These are phyloP conservation scores for Diglossa cyanea DNA, from an alignment of 2,797 vertebrate genomes.

Conservation along the genomic window DNA sequence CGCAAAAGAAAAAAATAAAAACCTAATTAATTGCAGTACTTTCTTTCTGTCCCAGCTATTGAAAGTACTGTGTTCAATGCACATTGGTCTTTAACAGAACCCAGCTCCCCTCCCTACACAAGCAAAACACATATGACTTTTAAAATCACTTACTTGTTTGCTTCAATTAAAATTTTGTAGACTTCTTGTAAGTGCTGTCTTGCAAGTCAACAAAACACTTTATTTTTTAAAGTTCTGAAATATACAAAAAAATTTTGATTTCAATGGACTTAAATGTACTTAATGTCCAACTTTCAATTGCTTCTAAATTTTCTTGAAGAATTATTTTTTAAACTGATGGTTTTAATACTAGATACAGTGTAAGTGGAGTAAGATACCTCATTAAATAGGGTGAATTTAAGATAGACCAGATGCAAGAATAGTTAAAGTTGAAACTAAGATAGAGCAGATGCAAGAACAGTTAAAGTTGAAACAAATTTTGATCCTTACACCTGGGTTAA, in stretches of 20 bases:
- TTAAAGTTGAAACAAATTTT: not conserved
- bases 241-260: not conserved
- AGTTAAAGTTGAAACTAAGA: not conserved
- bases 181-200: not conserved
- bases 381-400: not conserved
- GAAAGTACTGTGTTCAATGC: not conserved
- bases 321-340: not conserved
- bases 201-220: not conserved
- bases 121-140: not conserved
- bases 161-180: not conserved
- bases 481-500: not conserved
- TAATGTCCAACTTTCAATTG: not conserved
- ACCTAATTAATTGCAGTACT: slow-evolving; percentile 7
- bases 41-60: slow-evolving; percentile 7
- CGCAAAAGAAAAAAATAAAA: not conserved
- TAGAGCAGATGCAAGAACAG: not conserved
- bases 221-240: not conserved
- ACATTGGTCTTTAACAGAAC: not conserved
- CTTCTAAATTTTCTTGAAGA: not conserved
- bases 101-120: not conserved
- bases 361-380: not conserved
- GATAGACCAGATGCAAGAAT: not conserved
- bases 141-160: not conserved
- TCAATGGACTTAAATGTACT: not conserved
- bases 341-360: not conserved